Evolutionary conservation across 1,140 invertebrate species (phyloP).

Genomic region (Atta colombica): DNA sequence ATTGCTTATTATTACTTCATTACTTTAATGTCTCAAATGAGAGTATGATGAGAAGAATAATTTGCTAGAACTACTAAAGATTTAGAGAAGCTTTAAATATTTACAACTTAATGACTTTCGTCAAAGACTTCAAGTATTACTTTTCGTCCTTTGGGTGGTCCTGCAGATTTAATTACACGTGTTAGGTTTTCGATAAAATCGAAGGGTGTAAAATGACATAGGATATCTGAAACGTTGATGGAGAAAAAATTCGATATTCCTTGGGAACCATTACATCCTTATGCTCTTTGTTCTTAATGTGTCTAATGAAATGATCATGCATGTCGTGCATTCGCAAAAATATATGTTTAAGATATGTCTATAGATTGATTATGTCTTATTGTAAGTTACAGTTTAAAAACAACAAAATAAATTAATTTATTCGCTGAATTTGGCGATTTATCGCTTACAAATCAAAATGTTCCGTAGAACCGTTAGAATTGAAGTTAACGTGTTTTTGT

Average conservation of each 20-base stretch:
- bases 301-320: background rate
- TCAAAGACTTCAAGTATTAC: background rate
- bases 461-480: background rate
- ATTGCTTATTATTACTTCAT: no score
- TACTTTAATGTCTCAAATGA: no score
- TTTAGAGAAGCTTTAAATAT: background rate
- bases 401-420: background rate
- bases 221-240: conserved; percentile 23
- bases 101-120: background rate
- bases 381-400: background rate
- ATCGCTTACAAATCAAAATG: background rate
- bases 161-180: conserved; percentile 49
- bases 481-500: background rate
- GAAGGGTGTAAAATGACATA: conserved; percentile 27
- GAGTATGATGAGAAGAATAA: no score
- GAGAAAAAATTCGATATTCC: conserved; percentile 5
- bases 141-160: conserved; percentile 24
- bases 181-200: background rate
- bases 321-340: background rate
- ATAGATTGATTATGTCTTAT: background rate
- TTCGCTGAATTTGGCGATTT: background rate
- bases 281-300: background rate
- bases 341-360: background rate
- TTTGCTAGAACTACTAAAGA: no score
- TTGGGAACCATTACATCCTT: background rate